These are phyloP conservation scores for Embiotoca jacksoni DNA, from an alignment of 2,113 vertebrate species.

Conservation along the genomic window DNA sequence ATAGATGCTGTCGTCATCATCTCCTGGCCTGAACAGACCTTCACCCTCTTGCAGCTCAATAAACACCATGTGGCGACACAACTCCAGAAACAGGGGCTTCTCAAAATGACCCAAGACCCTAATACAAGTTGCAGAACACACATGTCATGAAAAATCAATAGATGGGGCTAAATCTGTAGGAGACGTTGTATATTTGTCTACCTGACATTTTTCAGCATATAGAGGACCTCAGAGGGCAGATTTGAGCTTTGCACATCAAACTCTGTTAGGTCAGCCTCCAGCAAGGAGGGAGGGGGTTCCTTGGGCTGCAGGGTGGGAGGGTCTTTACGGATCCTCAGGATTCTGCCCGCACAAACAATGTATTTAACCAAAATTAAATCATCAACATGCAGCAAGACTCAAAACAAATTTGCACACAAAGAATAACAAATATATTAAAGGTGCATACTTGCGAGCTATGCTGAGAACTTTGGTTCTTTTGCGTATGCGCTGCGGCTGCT, in stretches of 20 bases:
- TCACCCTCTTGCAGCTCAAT: slow-evolving; percentile 94
- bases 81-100: slow-evolving; percentile 95
- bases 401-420: background rate
- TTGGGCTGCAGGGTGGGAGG: slow-evolving; percentile 94
- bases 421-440: background rate
- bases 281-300: slow-evolving; percentile 93
- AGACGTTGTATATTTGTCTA: background rate
- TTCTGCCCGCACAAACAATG: slow-evolving; percentile 77
- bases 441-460: slow-evolving; percentile 91
- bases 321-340: slow-evolving; percentile 93
- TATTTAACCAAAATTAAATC: background rate
- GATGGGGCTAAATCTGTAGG: background rate
- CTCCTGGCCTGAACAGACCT: slow-evolving; percentile 90
- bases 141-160: background rate
- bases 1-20: slow-evolving; percentile 94
- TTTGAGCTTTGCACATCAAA: slow-evolving; percentile 96
- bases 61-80: slow-evolving; percentile 97
- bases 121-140: slow-evolving; percentile 37
- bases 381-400: background rate
- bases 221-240: slow-evolving; percentile 94
- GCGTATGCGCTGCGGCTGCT: slow-evolving; percentile 85
- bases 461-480: slow-evolving; percentile 92
- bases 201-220: slow-evolving; percentile 98
- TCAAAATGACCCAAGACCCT: slow-evolving; percentile 98
- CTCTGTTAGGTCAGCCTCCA: slow-evolving; percentile 96